Base-by-base conservation (phyloP, 2,888 invertebrate species). In the Dryocosmus kuriphilus region DNA sequence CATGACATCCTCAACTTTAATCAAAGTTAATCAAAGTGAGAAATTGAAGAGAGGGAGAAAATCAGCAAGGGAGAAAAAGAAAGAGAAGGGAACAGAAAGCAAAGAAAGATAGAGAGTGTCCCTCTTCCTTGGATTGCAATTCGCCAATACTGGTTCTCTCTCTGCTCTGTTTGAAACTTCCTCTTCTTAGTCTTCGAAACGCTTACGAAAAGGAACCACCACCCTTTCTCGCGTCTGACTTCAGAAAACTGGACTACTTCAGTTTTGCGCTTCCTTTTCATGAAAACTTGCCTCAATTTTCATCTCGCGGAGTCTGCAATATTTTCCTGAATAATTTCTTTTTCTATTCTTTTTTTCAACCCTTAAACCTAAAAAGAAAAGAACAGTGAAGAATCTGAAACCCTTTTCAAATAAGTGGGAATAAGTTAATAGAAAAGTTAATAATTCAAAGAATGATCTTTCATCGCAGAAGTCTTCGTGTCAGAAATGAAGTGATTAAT, bases 171-270 rank as follows among this genome's bases (percentile, higher is more conserved):
- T 27, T 51, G 27, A 1, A 35, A 27, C 46, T 51, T 71, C 46
- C 46, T 27, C 67, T 71, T 51, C 67, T 71, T 71, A 71, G 67
- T 71, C 46, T 27, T 46, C 24, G 65, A 51, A 71, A 71, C 67
- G 41, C 19, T 16, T 38, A 71, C 67, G 67, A 71, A 71, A 30
- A 27, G 67, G 30, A 46, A 71, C 67, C 67, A 71, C 67, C 67
- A 71, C 46, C 67, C 67, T 71, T 71, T 9, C 8, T 30, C 46
- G 24, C 19, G 67, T 30, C 41, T 46, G 19, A 6, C 67, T 71
- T 46, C n/a, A 71, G 67, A 46, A 71, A 71, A 71, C 67, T 71
- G 67, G 67, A 46, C n/a, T n/a, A 71, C 6, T 65, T 65, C 30
- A 71, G 67, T 71, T 30, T 71, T 46, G 67, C 67, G 67, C 16